phyloP scores from a whole-genome alignment of 2,888 invertebrate genomes.

The Amphiduros pacificus region DNA sequence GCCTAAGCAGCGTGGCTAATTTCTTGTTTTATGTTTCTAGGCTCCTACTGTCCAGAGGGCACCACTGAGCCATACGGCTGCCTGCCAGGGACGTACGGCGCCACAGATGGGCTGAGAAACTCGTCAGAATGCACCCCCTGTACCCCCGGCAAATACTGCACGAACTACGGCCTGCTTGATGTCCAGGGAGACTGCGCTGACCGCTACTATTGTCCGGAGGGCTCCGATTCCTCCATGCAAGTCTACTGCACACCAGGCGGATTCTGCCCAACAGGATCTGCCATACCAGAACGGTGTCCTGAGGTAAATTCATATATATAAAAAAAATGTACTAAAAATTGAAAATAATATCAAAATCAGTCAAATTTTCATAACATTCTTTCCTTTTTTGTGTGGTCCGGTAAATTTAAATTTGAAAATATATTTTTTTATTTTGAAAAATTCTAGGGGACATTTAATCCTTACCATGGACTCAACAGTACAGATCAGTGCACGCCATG shows the following conservation, averaged over 20 bases:
- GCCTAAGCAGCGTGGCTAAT: not conserved
- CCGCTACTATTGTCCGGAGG: slow-evolving; percentile 49
- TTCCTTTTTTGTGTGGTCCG: too few relatives aligned
- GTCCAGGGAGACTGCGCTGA: slow-evolving; percentile 36
- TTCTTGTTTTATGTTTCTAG: slow-evolving; percentile 25
- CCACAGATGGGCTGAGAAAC: slow-evolving; percentile 39
- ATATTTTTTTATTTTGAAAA: too few relatives aligned
- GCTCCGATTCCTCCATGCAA: slow-evolving; percentile 38
- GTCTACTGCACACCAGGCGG: slow-evolving; percentile 50
- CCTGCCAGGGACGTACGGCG: slow-evolving; percentile 50
- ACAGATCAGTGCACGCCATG: slow-evolving; percentile 46
- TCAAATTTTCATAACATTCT: too few relatives aligned
- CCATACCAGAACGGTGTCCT: slow-evolving; percentile 42
- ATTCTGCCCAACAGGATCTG: slow-evolving; percentile 49
- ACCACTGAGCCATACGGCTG: slow-evolving; percentile 46
- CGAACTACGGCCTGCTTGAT: slow-evolving; percentile 14
- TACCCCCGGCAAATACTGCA: slow-evolving; percentile 31
- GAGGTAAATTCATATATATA: slow-evolving; percentile 31
- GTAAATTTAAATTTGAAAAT: too few relatives aligned
- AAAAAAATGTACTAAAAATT: too few relatives aligned
- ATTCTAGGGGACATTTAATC: slow-evolving; percentile 55
- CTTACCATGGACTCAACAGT: slow-evolving; percentile 43
- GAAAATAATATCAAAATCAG: too few relatives aligned
- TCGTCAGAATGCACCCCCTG: slow-evolving; percentile 47
- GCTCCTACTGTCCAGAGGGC: slow-evolving; percentile 50